These are phyloP conservation scores for Bos taurus DNA, from an alignment of 2,113 vertebrate species.

Conservation along the genomic window DNA sequence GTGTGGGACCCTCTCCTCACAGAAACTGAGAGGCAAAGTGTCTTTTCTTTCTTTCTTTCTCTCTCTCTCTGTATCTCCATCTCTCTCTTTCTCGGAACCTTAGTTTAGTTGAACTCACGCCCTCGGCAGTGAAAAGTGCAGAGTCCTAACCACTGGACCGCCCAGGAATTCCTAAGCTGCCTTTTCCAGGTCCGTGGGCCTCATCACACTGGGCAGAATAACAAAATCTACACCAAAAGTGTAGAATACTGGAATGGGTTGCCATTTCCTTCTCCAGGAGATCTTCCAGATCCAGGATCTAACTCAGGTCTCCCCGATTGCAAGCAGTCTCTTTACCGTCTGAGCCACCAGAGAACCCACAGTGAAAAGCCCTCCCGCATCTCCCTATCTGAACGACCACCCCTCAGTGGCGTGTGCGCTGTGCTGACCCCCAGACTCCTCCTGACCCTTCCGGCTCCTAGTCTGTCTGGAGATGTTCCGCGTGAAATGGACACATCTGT, in stretches of 20 bases:
- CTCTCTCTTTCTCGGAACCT: rapidly evolving
- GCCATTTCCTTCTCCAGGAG: neutral
- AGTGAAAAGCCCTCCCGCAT: neutral
- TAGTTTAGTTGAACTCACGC: neutral
- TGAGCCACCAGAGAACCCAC: neutral
- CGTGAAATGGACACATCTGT: too few species aligned
- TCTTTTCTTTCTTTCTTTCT: neutral
- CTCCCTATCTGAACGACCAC: neutral
- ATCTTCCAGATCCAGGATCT: neutral
- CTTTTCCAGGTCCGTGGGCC: neutral
- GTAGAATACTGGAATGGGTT: neutral
- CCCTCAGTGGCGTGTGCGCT: neutral
- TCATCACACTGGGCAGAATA: neutral
- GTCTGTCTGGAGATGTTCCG: neutral
- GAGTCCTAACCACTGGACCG: neutral
- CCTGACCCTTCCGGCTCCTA: rapidly evolving
- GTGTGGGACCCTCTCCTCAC: too few species aligned
- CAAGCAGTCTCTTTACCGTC: neutral
- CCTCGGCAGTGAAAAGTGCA: neutral
- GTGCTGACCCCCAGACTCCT: neutral
- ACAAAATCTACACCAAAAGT: neutral
- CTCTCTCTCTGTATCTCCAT: neutral
- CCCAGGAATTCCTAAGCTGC: neutral
- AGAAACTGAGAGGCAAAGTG: neutral
- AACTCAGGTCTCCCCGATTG: neutral